These are phyloP conservation scores for Thaleichthys pacificus DNA, from an alignment of 2,797 vertebrate genomes.

Conservation along the genomic window DNA sequence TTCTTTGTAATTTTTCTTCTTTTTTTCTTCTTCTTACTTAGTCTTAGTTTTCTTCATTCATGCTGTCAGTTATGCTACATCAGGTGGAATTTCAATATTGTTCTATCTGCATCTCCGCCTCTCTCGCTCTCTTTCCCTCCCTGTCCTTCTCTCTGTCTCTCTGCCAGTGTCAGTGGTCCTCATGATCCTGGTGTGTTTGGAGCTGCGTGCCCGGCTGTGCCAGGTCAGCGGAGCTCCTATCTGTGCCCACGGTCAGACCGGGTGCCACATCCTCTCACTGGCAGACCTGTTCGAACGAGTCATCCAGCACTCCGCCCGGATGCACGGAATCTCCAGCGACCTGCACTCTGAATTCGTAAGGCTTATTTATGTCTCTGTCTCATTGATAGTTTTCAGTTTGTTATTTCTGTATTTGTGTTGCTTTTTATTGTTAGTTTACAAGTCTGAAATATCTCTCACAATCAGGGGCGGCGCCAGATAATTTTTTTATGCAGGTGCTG, in stretches of 20 bases:
- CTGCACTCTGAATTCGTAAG: slow-evolving; percentile 79
- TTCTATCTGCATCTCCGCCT: background rate
- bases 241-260: slow-evolving; percentile 51
- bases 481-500: too few relatives aligned
- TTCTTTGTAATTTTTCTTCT: background rate
- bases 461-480: too few relatives aligned
- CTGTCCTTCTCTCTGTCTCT: slow-evolving; percentile 8
- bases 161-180: slow-evolving; percentile 34
- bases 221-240: slow-evolving; percentile 48
- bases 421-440: background rate
- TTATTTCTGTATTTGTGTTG: background rate
- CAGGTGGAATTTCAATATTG: background rate
- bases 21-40: background rate
- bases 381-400: background rate
- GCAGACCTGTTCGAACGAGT: slow-evolving; percentile 79
- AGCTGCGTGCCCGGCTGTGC: slow-evolving; percentile 42
- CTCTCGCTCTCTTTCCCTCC: background rate
- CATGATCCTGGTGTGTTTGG: slow-evolving; percentile 59
- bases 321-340: slow-evolving; percentile 77
- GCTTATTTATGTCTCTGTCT: background rate
- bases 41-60: background rate
- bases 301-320: slow-evolving; percentile 78
- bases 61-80: background rate
- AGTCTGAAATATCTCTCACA: too few relatives aligned
- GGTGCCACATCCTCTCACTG: slow-evolving; percentile 68